Evolutionary conservation across 2,797 vertebrate species (phyloP).

Genomic region (Poeciliopsis gracilis): DNA sequence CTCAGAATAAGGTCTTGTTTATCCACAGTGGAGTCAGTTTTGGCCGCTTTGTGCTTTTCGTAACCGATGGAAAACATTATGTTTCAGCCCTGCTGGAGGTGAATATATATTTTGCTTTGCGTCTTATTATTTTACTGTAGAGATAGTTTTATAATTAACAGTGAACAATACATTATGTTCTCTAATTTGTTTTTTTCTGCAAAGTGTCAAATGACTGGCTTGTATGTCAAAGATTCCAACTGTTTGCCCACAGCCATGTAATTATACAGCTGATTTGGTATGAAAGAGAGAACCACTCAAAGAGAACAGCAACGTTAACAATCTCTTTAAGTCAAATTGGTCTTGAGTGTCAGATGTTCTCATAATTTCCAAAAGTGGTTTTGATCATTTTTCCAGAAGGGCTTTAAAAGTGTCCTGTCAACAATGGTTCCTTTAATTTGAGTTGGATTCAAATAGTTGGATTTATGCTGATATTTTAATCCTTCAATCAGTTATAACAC

Average conservation of each 20-base stretch:
- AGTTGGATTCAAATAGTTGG: background rate
- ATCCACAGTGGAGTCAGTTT: conserved; percentile 84
- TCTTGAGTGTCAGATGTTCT: background rate
- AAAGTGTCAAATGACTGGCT: background rate
- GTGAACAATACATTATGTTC: background rate
- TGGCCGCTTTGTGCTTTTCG: conserved; percentile 88
- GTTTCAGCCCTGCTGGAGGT: conserved; percentile 87
- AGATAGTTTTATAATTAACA: background rate
- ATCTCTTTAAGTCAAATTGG: background rate
- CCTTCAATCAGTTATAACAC: background rate
- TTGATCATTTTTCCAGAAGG: background rate
- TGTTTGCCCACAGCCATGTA: background rate
- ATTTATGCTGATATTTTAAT: background rate
- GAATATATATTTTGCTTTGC: conserved; percentile 25
- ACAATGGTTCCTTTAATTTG: background rate
- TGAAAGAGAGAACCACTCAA: background rate
- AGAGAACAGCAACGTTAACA: background rate
- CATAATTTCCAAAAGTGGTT: background rate
- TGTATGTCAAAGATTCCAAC: background rate
- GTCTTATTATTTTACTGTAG: background rate
- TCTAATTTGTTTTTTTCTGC: background rate
- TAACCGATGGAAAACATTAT: conserved; percentile 90
- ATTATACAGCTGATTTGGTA: background rate
- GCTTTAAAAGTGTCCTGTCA: background rate
- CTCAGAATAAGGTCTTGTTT: conserved; percentile 85